Conservation (phyloP, 2,113 vertebrate genomes). For the Drymodes brunneopygia region DNA sequence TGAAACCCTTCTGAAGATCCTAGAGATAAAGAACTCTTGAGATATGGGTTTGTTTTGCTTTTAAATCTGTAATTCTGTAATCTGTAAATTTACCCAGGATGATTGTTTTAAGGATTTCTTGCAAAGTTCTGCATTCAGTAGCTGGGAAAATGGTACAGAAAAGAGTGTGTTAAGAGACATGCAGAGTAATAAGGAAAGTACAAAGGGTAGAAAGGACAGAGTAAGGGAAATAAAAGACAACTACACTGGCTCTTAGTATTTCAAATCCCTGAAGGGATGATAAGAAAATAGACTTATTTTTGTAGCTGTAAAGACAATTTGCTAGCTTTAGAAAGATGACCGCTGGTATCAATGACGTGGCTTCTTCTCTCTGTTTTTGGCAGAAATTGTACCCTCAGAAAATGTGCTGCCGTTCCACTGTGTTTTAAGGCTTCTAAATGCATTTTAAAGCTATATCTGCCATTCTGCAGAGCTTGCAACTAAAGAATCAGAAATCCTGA, state of each 20-base stretch:
- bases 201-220: background rate
- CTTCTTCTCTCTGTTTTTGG: background rate
- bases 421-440: background rate
- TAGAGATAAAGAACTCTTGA: background rate
- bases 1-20: background rate
- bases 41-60: background rate
- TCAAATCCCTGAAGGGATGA: background rate
- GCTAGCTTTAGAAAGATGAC: background rate
- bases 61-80: background rate
- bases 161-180: background rate
- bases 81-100: background rate
- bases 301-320: background rate
- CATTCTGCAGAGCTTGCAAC: background rate
- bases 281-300: background rate
- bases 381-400: background rate
- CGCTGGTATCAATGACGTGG: background rate
- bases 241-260: background rate
- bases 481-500: background rate
- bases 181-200: background rate
- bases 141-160: background rate
- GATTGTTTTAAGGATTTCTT: background rate
- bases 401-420: background rate
- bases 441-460: background rate
- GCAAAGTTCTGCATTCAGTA: background rate
- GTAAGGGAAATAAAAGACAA: background rate